A percentile compares a stretch with the other conserved stretches of the same genome.
phyloP scores from a whole-genome alignment of 2,797 vertebrate genomes.

The Anguilla obscura region DNA sequence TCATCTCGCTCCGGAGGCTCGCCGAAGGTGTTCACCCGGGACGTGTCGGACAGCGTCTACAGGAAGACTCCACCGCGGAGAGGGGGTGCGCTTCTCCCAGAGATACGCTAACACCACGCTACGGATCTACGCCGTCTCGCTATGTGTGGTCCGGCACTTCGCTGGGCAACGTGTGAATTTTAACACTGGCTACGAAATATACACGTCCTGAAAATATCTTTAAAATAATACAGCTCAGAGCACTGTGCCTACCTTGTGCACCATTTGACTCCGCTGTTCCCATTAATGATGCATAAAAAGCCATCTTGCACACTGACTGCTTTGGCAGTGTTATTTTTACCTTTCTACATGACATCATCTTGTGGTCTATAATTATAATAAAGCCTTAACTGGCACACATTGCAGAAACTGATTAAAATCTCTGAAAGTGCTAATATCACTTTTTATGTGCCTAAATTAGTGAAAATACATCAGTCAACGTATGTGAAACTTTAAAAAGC shows the following conservation, averaged over 20 bases:
- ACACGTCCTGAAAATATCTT: not conserved
- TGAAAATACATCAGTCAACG: not conserved
- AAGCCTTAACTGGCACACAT: not conserved
- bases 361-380: not conserved
- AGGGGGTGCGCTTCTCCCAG: not conserved
- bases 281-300: not conserved
- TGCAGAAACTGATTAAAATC: not conserved
- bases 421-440: not conserved
- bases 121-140: not conserved
- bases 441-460: not conserved
- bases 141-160: not conserved
- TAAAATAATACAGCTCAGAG: not conserved
- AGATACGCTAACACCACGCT: not conserved
- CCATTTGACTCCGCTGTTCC: not conserved
- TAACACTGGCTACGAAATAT: not conserved
- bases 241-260: not conserved
- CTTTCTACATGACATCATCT: not conserved
- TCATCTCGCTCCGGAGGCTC: slow-evolving; percentile 38
- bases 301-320: not conserved
- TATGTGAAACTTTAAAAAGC: not conserved
- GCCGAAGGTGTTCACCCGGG: slow-evolving; percentile 7
- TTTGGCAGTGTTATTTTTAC: not conserved
- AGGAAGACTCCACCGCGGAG: not conserved
- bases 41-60: slow-evolving; percentile 11
- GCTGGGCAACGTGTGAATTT: not conserved